Evolutionary conservation across 2,113 vertebrate species (phyloP).

Genomic region (Cephalophus harveyi): DNA sequence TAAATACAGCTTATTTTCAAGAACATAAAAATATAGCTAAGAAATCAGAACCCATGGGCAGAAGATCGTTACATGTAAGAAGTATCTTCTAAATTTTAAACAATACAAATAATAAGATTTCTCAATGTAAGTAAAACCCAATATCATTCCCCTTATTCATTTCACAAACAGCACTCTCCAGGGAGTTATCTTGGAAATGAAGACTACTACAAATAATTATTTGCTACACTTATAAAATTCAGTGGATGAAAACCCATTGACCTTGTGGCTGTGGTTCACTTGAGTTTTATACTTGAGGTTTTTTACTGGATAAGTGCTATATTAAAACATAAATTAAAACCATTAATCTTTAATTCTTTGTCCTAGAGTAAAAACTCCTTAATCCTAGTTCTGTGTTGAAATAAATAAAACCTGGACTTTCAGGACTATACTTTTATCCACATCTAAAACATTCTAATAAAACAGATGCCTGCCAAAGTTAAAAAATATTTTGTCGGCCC

Average conservation of each 20-base stretch:
- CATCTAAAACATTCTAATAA: constrained; percentile 21
- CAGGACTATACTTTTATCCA: constrained; percentile 53
- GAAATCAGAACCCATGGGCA: not conserved
- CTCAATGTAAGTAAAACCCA: constrained; percentile 76
- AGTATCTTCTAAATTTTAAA: constrained; percentile 24
- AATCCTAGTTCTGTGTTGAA: constrained; percentile 63
- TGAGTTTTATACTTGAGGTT: constrained; percentile 79
- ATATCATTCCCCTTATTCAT: constrained; percentile 50
- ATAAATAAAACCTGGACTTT: constrained; percentile 68
- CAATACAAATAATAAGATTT: constrained; percentile 66
- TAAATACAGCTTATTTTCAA: not conserved
- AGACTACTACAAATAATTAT: constrained; percentile 80
- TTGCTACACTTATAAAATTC: constrained; percentile 82
- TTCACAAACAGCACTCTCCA: constrained; percentile 61
- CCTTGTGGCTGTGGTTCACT: constrained; percentile 81
- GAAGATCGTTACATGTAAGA: not conserved
- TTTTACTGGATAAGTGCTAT: constrained; percentile 80
- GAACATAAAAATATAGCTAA: not conserved
- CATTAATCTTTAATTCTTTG: constrained; percentile 84
- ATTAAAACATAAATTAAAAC: constrained; percentile 85
- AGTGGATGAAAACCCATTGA: constrained; percentile 86
- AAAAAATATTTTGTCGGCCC: not conserved
- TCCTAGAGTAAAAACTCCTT: constrained; percentile 68
- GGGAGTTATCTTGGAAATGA: constrained; percentile 76
- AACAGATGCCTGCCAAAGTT: not conserved